These are phyloP conservation scores for Leptinotarsa haldemani DNA, from an alignment of 2,888 invertebrate genomes.

Conservation along the genomic window DNA sequence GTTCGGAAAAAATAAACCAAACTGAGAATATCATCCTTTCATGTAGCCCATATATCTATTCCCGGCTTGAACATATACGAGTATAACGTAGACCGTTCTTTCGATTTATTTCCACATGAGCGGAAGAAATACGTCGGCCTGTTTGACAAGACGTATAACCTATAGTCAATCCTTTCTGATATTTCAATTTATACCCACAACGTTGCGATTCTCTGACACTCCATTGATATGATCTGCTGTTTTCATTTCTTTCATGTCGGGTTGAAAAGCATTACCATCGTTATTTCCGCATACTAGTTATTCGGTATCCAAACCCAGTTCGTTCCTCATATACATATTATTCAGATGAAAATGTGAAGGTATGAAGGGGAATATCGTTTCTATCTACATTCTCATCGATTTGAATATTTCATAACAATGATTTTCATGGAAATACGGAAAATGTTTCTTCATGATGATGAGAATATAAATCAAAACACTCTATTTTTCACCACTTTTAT, in stretches of 20 bases:
- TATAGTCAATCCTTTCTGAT: background rate
- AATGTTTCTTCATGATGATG: too few species aligned
- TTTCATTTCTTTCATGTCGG: background rate
- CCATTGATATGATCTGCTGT: background rate
- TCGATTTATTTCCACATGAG: constrained; percentile 8
- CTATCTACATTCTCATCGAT: too few species aligned
- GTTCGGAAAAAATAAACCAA: background rate
- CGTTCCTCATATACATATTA: background rate
- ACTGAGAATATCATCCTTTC: background rate
- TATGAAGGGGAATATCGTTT: too few species aligned
- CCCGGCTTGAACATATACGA: background rate
- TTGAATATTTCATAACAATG: too few species aligned
- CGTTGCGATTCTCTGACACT: background rate
- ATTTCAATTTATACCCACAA: background rate
- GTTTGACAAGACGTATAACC: constrained; percentile 6
- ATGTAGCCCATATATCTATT: background rate
- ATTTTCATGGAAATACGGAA: too few species aligned
- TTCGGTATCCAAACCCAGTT: background rate
- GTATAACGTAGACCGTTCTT: background rate
- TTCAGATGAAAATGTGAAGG: too few species aligned
- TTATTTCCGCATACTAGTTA: background rate
- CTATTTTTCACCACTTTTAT: too few species aligned
- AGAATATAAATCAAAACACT: too few species aligned
- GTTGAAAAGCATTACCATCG: background rate
- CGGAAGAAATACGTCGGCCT: background rate